Evolutionary conservation across 1,140 invertebrate species (phyloP), one percentile per base, ranked within the genome.

Genomic region (Philotrypesis tridentata): DNA sequence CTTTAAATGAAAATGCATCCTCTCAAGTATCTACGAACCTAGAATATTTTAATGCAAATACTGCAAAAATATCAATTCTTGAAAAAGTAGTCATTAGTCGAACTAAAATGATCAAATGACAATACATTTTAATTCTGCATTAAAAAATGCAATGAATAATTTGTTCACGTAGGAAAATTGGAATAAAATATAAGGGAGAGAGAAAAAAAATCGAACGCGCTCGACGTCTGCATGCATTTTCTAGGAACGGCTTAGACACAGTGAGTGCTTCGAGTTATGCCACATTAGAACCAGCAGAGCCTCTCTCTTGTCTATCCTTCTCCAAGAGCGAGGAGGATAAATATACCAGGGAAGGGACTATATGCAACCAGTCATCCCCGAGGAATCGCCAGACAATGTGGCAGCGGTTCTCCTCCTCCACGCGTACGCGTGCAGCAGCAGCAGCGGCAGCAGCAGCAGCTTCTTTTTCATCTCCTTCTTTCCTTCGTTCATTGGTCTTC

Each of bases 361-460:
- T 89, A 90, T 90, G 87, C 87, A 85, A 87, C 87, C 88, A 90
- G 89, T 90, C 88, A 90, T 90, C 88, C 89, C 88, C 88, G 88
- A 89, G 88, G 88, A 90, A 89, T 89, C 87, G 88, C 85, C 87
- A 90, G 89, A 90, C 89, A 90, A 90, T 90, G 87, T 89, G 89
- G 87, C 88, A 88, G 68, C 83, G 67, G 43, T 71, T 29, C 61
- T 70, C 55, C 33, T 77, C 48, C 74, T 70, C 63, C 72, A 31
- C 43, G 61, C 48, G 25, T 48, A 9, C 8, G 37, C 21, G 40
- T 37, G 43, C 43, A 21, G n/a, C 37, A 43, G 68, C 43, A 33
- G 43, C 43, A 63, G 63, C 70, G 9, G 40, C 40, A 14, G 21
- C 37, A 43, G 68, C 43, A 33, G 43, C 48, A 65, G 65, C 40